Base-by-base conservation (phyloP, 2,888 invertebrate genomes). In the Molorchus minor region DNA sequence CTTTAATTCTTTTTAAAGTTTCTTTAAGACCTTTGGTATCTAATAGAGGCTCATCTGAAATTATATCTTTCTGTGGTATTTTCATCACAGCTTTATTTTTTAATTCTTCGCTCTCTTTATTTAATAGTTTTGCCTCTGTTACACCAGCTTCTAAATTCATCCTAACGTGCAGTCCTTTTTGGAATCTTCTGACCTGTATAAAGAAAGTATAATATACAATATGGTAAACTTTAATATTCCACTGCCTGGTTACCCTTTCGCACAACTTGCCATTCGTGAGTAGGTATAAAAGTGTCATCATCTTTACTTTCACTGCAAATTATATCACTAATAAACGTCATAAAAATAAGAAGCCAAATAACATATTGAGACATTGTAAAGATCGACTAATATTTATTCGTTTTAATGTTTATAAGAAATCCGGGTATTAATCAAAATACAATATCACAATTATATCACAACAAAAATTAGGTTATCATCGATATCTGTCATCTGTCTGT, bases 141-240 rank as follows among this genome's bases (percentile, higher is more conserved):
- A 84, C 74, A 0, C 91, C 91, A 8, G 90, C 92, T 78, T 88
- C 80, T n/a, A 93, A 80, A 80, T 93, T 89, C 58, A 92, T 84
- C 44, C 91, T 82, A 3, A 92, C 83, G 76, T 93, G 92, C 2
- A 93, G 80, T 1, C 93, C 93, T 56, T 84, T n/a, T 79, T 1
- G 92, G 92, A 67, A 93, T 84, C 13, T 84, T 81, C 77, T 91
- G 90, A 58, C 88, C 92, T 90, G 66, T 38, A 54, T 46, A 44
- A n/a, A 49, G 43, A 62, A 51, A 12, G 36, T 38, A 56, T 19
- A 45, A 30, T 33, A 17, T 3, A 46, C 40, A 47, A 35, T 54
- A 36, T 20, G 36, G n/a, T 30, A 13, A 43, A 13, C 7, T 25
- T 8, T 49, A 1, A 40, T 2, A 44, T 51, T 2, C 33, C 19